A percentile compares a stretch with the other conserved stretches of the same genome.
Conservation (phyloP, 2,888 invertebrate genomes). For the Serrognathus titanus region DNA sequence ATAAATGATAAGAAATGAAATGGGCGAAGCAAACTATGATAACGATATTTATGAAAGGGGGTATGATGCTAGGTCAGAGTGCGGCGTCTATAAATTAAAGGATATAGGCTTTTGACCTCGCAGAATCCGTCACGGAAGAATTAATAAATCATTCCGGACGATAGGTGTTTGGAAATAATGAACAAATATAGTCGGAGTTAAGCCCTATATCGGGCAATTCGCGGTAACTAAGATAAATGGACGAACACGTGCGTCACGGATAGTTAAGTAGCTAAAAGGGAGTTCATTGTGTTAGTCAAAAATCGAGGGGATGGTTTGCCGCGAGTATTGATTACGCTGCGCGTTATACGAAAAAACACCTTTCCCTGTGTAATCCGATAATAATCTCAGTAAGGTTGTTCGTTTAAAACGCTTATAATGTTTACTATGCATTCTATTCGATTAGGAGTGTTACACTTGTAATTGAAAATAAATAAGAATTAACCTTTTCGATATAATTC, state of each 20-base stretch:
- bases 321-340: no score
- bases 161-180: slow-evolving; percentile 4
- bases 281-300: slow-evolving; percentile 1
- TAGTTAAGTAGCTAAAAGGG: background rate
- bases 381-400: no score
- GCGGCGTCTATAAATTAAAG: slow-evolving; percentile 1
- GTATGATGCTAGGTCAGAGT: background rate
- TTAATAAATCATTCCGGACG: slow-evolving; percentile 2
- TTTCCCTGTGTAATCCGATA: background rate
- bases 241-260: background rate
- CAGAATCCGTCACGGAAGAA: slow-evolving; percentile 1
- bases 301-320: background rate
- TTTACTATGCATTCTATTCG: no score
- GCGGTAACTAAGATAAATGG: slow-evolving; percentile 1
- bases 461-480: no score
- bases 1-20: no score
- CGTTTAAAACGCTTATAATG: no score
- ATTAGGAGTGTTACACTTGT: no score
- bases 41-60: background rate
- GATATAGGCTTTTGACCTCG: background rate
- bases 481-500: no score
- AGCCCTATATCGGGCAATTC: slow-evolving; percentile 1
- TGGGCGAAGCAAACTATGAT: no score
- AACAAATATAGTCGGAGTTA: slow-evolving; percentile 3
- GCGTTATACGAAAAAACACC: no score